Evolutionary conservation across 2,113 vertebrate genomes (phyloP), one percentile per base, ranked within the genome.

Genomic region (Picathartes gymnocephalus): DNA sequence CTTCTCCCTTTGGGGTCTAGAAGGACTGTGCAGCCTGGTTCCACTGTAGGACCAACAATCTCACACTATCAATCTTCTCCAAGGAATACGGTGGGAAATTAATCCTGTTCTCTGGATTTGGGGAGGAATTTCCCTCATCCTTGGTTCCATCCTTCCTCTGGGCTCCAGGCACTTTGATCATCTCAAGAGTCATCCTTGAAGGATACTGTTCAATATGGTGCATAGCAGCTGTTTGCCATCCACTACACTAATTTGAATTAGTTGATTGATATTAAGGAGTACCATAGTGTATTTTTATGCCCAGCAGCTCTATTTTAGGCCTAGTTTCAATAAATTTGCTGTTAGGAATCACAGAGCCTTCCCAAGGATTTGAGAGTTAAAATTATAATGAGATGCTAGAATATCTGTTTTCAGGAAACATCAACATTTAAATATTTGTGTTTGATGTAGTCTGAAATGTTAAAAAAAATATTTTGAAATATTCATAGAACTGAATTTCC

Each of bases 391-490:
- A 91, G 64, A 58, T 79, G 53, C 57, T 79, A 51, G 86, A 90
- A 42, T 68, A 71, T 61, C 65, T 0, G 0, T 92, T 94, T 92
- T 95, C 65, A 79, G 61, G 57, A 93, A 93, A 91, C 86, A 96
- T 84, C 94, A 86, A 44, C 89, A 79, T 72, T 87, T 93, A 92
- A 97, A 89, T 94, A 86, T 92, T 92, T 81, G 68, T 62, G 76
- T 96, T 97, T 96, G 94, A 97, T 97, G 86, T 94, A 86, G 42
- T 86, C 39, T 94, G 91, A 95, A 96, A 90, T 70, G 82, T 84
- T 24, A 48, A 69, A 88, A 74, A 81, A 87, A 53, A 8, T 27
- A 94, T 82, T 79, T 91, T 96, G 27, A 97, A 95, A 95, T 96
- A 94, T 94, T 96, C 86, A 95, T 93, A 62, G 69, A 93, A 93